A percentile compares a stretch with the other conserved stretches of the same genome.
Conservation (phyloP, 1,140 invertebrate genomes). For the Heliconius nattereri region DNA sequence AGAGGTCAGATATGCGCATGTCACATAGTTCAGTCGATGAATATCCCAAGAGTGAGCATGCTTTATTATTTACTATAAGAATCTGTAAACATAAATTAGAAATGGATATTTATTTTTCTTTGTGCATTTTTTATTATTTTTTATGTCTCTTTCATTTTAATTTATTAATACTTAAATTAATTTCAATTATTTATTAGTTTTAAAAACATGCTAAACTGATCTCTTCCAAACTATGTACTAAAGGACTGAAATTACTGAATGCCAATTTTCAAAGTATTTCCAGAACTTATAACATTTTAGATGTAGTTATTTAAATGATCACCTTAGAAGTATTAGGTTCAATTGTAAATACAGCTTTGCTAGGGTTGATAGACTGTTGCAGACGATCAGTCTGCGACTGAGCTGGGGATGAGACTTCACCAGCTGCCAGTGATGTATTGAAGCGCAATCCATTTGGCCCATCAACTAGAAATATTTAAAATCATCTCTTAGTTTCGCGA, state of each 20-base stretch:
- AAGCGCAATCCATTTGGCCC: conserved; percentile 80
- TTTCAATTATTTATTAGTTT: too few relatives aligned
- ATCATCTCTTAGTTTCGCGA: neutral
- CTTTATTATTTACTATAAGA: conserved; percentile 84
- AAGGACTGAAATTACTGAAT: too few relatives aligned
- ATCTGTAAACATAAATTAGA: conserved; percentile 73
- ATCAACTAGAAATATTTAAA: conserved; percentile 64
- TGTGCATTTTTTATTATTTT: too few relatives aligned
- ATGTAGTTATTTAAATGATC: conserved; percentile 12
- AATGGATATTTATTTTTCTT: neutral
- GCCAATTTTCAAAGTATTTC: too few relatives aligned
- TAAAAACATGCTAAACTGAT: too few relatives aligned
- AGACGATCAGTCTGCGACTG: conserved; percentile 66
- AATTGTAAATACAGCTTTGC: conserved; percentile 82
- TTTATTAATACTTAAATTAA: too few relatives aligned
- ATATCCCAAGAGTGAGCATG: conserved; percentile 83
- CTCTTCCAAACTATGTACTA: too few relatives aligned
- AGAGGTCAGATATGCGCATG: conserved; percentile 81
- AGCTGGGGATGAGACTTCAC: conserved; percentile 58
- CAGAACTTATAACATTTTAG: too few relatives aligned
- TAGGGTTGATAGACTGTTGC: conserved; percentile 78
- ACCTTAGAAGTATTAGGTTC: conserved; percentile 81
- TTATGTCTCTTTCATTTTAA: too few relatives aligned
- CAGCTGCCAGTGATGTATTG: conserved; percentile 68
- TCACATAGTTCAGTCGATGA: conserved; percentile 82